Evolutionary conservation across 2,113 vertebrate species (phyloP).

Genomic region (Butorides virescens): DNA sequence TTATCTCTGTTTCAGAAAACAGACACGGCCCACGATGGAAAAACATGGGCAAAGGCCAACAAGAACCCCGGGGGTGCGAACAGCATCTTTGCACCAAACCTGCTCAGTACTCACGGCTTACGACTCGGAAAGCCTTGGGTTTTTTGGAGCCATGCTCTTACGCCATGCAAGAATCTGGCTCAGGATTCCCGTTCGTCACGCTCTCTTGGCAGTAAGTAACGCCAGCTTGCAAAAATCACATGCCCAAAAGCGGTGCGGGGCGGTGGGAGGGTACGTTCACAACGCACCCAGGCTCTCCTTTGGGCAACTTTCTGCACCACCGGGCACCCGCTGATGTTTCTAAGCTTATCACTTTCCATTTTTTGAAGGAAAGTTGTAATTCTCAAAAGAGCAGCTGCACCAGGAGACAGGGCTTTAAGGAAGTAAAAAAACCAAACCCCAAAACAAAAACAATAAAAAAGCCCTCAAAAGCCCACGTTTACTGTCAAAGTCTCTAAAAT

Average conservation of each 20-base stretch:
- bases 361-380: neutral
- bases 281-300: neutral
- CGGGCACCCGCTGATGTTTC: fast-evolving
- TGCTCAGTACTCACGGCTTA: neutral
- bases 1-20: constrained; percentile 2
- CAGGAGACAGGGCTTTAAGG: neutral
- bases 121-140: fast-evolving
- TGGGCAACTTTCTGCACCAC: neutral
- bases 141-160: neutral
- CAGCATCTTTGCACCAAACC: neutral
- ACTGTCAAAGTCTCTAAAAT: constrained; percentile 42
- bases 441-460: neutral
- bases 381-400: neutral
- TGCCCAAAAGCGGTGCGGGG: fast-evolving
- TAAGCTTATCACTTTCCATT: neutral
- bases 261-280: neutral
- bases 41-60: neutral
- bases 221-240: neutral
- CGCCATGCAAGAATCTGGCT: fast-evolving
- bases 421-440: too few relatives aligned
- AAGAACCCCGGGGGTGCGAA: fast-evolving
- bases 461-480: neutral
- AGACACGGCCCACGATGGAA: neutral
- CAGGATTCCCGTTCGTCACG: neutral
- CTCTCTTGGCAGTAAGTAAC: fast-evolving